Evolutionary conservation across 2,797 vertebrate species (phyloP), one percentile per base, ranked within the genome.

Genomic region (Knipowitschia caucasica): DNA sequence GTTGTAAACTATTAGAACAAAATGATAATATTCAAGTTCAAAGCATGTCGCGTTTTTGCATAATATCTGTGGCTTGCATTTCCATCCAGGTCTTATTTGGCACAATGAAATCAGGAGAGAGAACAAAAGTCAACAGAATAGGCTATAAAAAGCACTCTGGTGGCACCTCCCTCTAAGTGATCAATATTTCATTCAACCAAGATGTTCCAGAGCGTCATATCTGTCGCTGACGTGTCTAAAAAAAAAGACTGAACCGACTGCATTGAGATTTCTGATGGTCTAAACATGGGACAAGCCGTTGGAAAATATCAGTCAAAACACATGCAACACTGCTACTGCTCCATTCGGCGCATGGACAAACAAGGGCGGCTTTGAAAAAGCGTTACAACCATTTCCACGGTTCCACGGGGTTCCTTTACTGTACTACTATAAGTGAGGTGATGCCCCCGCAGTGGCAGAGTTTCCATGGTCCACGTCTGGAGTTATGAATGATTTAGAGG

Each of bases 401-500:
- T 44, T 56, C 62, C 39, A 62, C 12, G 56, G 44, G 39, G 26
- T 61, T 65, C 8, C 49, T 64, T 62, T 71, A 15, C 39, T 59
- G 45, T 51, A 59, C 63, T 69, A 21, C 10, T 20, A 72, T 20
- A 72, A 73, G 63, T 73, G 63, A 65, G 47, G 31, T 50, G 74
- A 52, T 61, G 67, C 69, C 74, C 68, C 31, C 40, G 75, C 53
- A 80, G 54, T 27, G 62, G 61, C 77, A 49, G 31, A n/a, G 55
- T 55, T 68, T 49, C 59, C 21, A 58, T 69, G 43, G 33, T 65
- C 65, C 63, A 59, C 53, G 71, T 81, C 69, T 81, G 46, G 71
- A 74, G 75, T 49, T 83, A 75, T 87, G 76, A 80, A 85, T 85
- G 65, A 86, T 88, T 89, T 77, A 85, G 71, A 68, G 54, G 66